Conservation (phyloP, 1,140 invertebrate genomes). For the Drosophila repletoides region DNA sequence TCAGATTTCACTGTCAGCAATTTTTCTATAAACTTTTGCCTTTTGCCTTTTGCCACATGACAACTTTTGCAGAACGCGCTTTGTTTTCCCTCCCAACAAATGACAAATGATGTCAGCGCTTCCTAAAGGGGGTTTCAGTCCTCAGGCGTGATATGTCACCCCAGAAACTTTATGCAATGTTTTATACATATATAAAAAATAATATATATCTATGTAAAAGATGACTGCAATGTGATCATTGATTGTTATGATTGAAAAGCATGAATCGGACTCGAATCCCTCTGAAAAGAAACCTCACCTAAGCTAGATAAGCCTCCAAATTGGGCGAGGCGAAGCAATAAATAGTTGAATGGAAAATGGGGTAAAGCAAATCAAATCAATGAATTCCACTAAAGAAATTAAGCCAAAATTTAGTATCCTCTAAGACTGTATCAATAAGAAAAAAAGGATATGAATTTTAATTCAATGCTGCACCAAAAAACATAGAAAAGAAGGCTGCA, state of each 20-base stretch:
- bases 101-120: constrained; percentile 71
- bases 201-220: not conserved
- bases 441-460: no score
- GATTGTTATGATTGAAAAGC: constrained; percentile 63
- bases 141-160: constrained; percentile 45
- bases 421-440: no score
- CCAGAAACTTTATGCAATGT: constrained; percentile 43
- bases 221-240: constrained; percentile 13
- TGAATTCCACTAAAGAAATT: no score
- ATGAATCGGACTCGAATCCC: no score
- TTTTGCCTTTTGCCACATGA: constrained; percentile 66
- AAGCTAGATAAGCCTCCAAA: no score
- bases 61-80: constrained; percentile 63
- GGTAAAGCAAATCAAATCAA: no score
- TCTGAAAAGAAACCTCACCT: no score
- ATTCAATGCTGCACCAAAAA: no score
- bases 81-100: constrained; percentile 62
- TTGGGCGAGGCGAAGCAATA: no score
- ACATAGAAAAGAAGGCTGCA: no score
- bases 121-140: constrained; percentile 53
- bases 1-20: constrained; percentile 65
- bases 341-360: no score
- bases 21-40: constrained; percentile 49
- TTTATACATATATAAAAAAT: not conserved
- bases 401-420: no score